phyloP scores from a whole-genome alignment of 2,888 invertebrate species.

The Zygaena filipendulae region DNA sequence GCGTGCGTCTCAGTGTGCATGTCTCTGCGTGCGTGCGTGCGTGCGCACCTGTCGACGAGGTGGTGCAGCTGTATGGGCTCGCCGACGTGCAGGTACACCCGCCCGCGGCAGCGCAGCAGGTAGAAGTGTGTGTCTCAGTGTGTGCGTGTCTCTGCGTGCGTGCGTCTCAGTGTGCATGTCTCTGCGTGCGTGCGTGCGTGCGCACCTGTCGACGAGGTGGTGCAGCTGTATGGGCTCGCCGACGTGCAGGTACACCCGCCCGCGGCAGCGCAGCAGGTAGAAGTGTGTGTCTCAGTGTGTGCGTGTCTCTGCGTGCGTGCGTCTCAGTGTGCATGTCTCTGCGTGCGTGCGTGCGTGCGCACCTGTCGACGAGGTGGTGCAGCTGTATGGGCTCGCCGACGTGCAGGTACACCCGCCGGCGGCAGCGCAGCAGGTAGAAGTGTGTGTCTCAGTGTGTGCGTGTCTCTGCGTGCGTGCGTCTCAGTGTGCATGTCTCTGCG shows the following conservation, averaged over 20 bases:
- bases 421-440: conserved; percentile 83
- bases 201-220: conserved; percentile 70
- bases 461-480: conserved; percentile 93
- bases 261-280: conserved; percentile 81
- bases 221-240: conserved; percentile 83
- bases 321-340: conserved; percentile 88
- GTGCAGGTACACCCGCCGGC: conserved; percentile 85
- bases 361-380: conserved; percentile 72
- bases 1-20: conserved; percentile 91
- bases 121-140: no score
- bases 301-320: conserved; percentile 94
- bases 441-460: conserved; percentile 87
- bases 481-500: conserved; percentile 88
- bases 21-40: conserved; percentile 73
- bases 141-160: conserved; percentile 92
- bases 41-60: conserved; percentile 67
- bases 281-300: conserved; percentile 89
- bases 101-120: conserved; percentile 78
- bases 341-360: conserved; percentile 46
- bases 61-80: conserved; percentile 81
- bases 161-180: conserved; percentile 92
- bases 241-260: conserved; percentile 87
- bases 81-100: conserved; percentile 84
- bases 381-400: conserved; percentile 87
- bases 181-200: conserved; percentile 62